Base-by-base conservation (phyloP, 2,888 invertebrate genomes). In the Auanema freiburgensis region DNA sequence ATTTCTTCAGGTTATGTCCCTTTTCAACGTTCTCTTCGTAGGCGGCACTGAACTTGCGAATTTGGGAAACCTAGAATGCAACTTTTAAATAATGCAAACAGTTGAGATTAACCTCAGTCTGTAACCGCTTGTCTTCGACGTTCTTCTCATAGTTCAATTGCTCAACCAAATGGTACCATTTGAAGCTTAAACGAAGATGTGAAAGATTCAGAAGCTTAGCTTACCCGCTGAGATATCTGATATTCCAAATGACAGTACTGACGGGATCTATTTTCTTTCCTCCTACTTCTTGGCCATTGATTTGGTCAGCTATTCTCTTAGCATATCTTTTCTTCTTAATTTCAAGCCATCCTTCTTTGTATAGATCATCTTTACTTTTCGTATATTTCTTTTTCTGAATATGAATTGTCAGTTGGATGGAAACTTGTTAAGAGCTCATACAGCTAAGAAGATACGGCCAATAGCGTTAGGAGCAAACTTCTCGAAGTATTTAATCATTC, bases 131-230 rank as follows among this genome's bases (percentile, higher is more conserved):
- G 83, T 91, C 90, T 78, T 90, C 90, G 0, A 92, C 91, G 21
- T 92, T 92, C 84, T 90, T 90, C 84, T 97, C 96, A 84, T 94
- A 95, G 2, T 91, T 91, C 74, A 97, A 86, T 75, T 94, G 88
- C 86, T 97, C 97, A 84, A 91, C 92, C 49, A 98, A 87, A 85
- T 98, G 95, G 33, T 90, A 88, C 97, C 97, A 98, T 85, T 95
- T 95, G 84, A 97, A 97, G 73, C 91, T 88, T 67, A 43, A 85
- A 64, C 6, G 21, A 50, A 12, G 1, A 46, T 46, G 6, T n/a
- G 23, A 52, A 59, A 16, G 14, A 40, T 24, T 16, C 10, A 23
- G 49, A 57, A 46, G 4, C 25, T 14, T 41, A 50, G 41, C 75
- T 77, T 84, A 88, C 88, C 88, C 89, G 2, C 92, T 90, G 71